These are phyloP conservation scores for Yponomeuta malinellus DNA, from an alignment of 2,888 invertebrate species.

Conservation along the genomic window DNA sequence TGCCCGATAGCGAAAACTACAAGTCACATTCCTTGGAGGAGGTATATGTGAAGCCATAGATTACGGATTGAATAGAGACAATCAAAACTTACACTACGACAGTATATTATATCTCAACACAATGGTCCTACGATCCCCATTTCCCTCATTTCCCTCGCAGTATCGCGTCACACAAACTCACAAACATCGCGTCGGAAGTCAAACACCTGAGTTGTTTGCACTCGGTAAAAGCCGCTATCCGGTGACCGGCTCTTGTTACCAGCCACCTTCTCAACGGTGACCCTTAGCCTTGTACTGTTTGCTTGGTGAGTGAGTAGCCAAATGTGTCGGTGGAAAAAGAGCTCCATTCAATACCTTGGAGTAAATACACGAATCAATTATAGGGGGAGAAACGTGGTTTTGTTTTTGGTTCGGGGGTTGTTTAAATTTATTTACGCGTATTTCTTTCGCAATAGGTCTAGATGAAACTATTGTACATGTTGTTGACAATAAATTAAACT, in stretches of 20 bases:
- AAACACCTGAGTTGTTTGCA: slow-evolving; percentile 22
- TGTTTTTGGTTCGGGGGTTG: neutral
- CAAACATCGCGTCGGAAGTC: slow-evolving; percentile 8
- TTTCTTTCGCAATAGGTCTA: neutral
- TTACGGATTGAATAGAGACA: too few species aligned
- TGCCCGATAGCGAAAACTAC: too few species aligned
- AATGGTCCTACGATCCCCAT: neutral
- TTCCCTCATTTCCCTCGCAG: neutral
- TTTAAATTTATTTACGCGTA: slow-evolving; percentile 9
- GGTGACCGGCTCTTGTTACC: neutral
- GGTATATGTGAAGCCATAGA: too few species aligned
- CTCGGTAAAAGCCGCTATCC: slow-evolving; percentile 22
- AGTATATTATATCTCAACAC: neutral
- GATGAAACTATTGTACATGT: too few species aligned
- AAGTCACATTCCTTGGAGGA: too few species aligned
- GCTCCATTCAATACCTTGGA: slow-evolving; percentile 2
- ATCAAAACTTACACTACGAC: too few species aligned
- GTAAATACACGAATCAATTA: slow-evolving; percentile 9
- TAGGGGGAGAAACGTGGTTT: neutral
- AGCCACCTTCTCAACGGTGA: neutral
- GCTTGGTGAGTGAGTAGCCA: neutral
- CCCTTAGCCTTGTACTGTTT: neutral
- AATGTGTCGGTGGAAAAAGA: neutral
- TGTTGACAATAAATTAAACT: too few species aligned
- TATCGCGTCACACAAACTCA: neutral